Conservation (phyloP, 1,140 invertebrate species). For the Pinna nobilis region DNA sequence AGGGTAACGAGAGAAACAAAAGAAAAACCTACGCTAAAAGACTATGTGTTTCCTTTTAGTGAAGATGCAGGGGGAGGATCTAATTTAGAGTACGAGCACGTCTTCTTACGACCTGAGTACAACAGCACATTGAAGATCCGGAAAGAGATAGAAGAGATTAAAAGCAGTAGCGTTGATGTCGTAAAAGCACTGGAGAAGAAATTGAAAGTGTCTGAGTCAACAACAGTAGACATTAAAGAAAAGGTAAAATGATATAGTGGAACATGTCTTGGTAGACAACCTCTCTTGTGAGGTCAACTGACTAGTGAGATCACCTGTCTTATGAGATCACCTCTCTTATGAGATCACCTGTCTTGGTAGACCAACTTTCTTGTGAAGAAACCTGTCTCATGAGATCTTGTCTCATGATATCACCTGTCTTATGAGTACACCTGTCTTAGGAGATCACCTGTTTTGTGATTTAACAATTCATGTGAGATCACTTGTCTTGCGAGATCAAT, state of each 20-base stretch:
- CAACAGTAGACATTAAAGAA: constrained; percentile 62
- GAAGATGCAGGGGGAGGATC: constrained; percentile 28
- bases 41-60: constrained; percentile 64
- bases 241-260: constrained; percentile 56
- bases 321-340: neutral
- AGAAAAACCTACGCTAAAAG: constrained; percentile 36
- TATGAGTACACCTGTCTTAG: neutral
- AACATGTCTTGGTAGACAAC: neutral
- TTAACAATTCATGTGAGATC: neutral
- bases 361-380: neutral
- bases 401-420: neutral
- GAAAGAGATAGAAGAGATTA: constrained; percentile 55
- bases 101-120: constrained; percentile 65
- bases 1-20: constrained; percentile 56
- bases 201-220: constrained; percentile 54
- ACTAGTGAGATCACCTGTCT: neutral
- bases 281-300: neutral
- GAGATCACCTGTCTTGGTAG: neutral
- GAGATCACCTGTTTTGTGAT: neutral
- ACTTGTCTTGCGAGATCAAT: neutral
- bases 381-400: neutral
- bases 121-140: constrained; percentile 64
- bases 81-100: constrained; percentile 53
- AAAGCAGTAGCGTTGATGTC: constrained; percentile 50
- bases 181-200: constrained; percentile 52